Base-by-base conservation (phyloP, 2,888 invertebrate genomes). In the Spatulosminthurus flaviceps region DNA sequence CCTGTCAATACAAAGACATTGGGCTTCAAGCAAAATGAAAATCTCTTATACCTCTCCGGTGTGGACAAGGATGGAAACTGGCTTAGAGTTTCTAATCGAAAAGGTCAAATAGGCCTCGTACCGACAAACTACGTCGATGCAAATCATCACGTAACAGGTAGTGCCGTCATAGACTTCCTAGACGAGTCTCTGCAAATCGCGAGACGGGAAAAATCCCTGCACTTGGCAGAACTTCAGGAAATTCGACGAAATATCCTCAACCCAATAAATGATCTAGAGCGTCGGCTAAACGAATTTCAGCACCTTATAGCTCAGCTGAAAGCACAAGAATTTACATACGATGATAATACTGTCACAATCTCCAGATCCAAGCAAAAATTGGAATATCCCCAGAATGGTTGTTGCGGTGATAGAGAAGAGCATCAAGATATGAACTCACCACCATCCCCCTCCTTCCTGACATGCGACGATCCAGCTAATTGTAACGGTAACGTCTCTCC, bases 51-150 rank as follows among this genome's bases (percentile, higher is more conserved):
- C 78, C 75, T 85, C 22, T 82, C 81, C 16, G 80, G 83, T 4
- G 82, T 83, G 42, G 81, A 82, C 16, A 42, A 81, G 24, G 83
- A 84, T 42, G 83, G 84, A n/a, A 87, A 87, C 79, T 87, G 87
- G 87, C 83, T 86, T 16, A 84, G 86, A 21, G 86, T 86, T 21
- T 81, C 85, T 28, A 86, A 86, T 66, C 79, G 77, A 73, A 80
- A 83, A 34, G 87, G 87, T 69, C 83, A 83, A 67, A 82, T 86
- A 13, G 87, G 87, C 71, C 86, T 86, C 43, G 86, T 87, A n/a
- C 87, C 87, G 0, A 86, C 86, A 16, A 86, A 86, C 34, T 87
- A 86, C 77, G 85, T 86, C n/a, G 81, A 82, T 24, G 82, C 83
- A 0, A 77, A 82, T 26, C 73, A 81, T 28, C 81, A 82, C 24